A percentile compares a stretch with the other conserved stretches of the same genome.
phyloP scores from a whole-genome alignment of 2,113 vertebrate genomes.

The Ptychochromis oligacanthus region DNA sequence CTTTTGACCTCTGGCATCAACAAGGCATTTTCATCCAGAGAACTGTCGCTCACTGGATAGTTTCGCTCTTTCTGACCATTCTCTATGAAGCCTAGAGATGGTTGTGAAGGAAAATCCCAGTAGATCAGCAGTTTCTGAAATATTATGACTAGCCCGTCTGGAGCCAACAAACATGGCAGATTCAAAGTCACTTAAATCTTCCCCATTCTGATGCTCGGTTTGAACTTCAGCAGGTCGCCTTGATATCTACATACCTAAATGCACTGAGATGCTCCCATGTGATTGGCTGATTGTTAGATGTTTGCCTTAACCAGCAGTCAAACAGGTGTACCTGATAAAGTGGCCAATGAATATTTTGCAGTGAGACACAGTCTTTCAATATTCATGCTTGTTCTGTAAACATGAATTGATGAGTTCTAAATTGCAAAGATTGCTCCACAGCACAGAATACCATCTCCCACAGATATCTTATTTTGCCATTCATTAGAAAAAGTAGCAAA shows the following conservation, averaged over 20 bases:
- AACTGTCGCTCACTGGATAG: background rate
- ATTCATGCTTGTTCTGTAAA: conserved; percentile 47
- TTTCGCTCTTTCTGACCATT: background rate
- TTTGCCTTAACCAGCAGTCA: no score
- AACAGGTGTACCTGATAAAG: background rate
- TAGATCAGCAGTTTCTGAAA: background rate
- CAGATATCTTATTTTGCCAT: conserved; percentile 79
- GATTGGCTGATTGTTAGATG: no score
- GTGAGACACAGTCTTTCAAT: conserved; percentile 32
- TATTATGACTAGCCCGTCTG: background rate
- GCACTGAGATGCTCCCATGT: no score
- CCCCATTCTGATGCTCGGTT: background rate
- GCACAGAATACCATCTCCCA: conserved; percentile 58
- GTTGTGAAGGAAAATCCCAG: background rate
- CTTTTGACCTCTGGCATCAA: background rate
- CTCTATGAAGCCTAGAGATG: background rate
- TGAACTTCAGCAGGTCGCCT: background rate
- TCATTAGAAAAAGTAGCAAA: conserved; percentile 76
- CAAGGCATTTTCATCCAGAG: background rate
- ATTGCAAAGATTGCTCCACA: conserved; percentile 44
- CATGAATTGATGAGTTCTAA: conserved; percentile 65
- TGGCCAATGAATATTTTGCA: conserved; percentile 7
- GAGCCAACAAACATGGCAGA: background rate
- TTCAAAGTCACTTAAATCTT: background rate
- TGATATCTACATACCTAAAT: background rate